Base-by-base conservation (phyloP, 2,113 vertebrate species). In the Sylvia atricapilla region DNA sequence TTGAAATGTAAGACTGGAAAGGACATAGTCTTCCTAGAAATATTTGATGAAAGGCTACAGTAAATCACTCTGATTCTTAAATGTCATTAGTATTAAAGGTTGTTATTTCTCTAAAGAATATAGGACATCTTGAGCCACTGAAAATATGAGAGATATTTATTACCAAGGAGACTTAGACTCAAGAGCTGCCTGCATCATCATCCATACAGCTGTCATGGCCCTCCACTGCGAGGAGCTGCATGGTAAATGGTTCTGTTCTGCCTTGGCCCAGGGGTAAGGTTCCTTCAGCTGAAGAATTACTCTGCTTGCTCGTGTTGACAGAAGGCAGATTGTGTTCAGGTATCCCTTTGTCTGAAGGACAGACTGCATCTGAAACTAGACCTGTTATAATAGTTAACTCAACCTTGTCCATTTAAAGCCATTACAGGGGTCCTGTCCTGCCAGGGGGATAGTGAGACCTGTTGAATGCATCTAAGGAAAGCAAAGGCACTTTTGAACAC, bases 241-340 rank as follows among this genome's bases (percentile, higher is more conserved):
- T 81, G 73, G 84, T 63, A 69, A 93, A 93, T 74, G 47, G 22
- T 44, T 93, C 39, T 80, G 59, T 67, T 89, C 39, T 70, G 25
- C 56, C 67, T 72, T 82, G 87, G 90, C 81, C 67, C 82, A 79
- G 70, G 60, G 84, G 39, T 75, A 91, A 63, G 33, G 13, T 44
- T 59, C 75, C 78, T 73, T 69, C 84, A 75, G 70, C 31, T 95
- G 86, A 91, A 93, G 84, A 95, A 93, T 84, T 87, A 35, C 47
- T 86, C 43, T 67, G 30, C 11, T 76, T 90, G 50, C 55, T 73
- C 52, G 13, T 62, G 76, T 47, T 93, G 84, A 69, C 70, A 75
- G 67, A 58, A 50, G 44, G 64, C 80, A 90, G 52, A 66, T 55
- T 76, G 24, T 39, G 27, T 44, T 15, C 13, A 21, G 68, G 74